Evolutionary conservation across 2,797 vertebrate species (phyloP).

Genomic region (Galaxias olidus): DNA sequence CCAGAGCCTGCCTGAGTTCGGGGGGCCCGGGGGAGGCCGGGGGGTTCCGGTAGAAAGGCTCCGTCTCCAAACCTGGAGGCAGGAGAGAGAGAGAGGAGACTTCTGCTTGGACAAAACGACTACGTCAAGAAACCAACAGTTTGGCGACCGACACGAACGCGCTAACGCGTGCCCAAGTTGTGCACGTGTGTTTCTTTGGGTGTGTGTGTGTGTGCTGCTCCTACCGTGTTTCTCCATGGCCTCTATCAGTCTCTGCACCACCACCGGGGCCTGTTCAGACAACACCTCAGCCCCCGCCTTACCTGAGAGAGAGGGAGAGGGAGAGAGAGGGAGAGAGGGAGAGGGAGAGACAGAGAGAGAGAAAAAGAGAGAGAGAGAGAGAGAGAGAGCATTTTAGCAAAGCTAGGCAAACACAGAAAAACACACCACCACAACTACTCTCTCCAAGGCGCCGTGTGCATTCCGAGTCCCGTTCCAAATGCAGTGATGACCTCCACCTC

Average conservation of each 20-base stretch:
- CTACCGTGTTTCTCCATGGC: slow-evolving; percentile 77
- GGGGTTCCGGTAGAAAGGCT: slow-evolving; percentile 62
- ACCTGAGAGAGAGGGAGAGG: slow-evolving; percentile 18
- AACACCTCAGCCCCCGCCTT: slow-evolving; percentile 61
- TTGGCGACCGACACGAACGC: not conserved
- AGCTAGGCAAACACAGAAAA: not conserved
- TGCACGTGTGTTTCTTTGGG: not conserved
- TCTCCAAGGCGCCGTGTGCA: too few relatives aligned
- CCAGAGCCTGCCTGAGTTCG: slow-evolving; percentile 75
- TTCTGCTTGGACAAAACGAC: not conserved
- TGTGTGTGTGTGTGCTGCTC: not conserved
- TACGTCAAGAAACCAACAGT: not conserved
- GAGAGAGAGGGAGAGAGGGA: slow-evolving; percentile 7
- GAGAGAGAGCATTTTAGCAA: slow-evolving; percentile 18
- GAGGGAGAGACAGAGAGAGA: slow-evolving; percentile 13
- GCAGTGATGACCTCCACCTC: too few relatives aligned
- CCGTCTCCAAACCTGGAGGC: slow-evolving; percentile 60
- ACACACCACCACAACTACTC: too few relatives aligned
- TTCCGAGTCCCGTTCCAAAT: too few relatives aligned
- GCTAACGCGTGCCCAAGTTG: not conserved
- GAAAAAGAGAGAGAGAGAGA: not conserved
- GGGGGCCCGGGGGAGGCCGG: slow-evolving; percentile 50
- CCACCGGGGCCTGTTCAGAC: slow-evolving; percentile 65
- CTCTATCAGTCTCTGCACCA: slow-evolving; percentile 73
- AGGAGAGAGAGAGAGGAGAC: slow-evolving; percentile 1